Evolutionary conservation across 2,113 vertebrate species (phyloP).

Genomic region (Dryoscopus gambensis): DNA sequence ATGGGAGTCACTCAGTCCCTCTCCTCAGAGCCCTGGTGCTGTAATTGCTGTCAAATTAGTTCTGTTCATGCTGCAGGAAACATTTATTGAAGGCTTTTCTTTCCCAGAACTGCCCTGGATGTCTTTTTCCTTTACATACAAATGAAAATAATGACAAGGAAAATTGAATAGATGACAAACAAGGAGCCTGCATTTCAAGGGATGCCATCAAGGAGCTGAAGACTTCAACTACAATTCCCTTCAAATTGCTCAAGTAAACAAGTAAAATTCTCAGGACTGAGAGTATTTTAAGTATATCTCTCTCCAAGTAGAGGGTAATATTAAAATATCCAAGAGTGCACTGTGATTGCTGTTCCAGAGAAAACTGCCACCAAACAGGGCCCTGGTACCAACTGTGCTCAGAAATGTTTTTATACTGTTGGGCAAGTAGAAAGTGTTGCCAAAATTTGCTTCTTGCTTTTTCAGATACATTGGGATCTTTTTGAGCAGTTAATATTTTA

Average conservation of each 20-base stretch:
- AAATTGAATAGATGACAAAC: background rate
- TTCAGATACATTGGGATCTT: background rate
- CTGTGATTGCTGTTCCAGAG: background rate
- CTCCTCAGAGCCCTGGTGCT: background rate
- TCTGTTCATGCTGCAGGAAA: background rate
- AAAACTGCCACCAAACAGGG: background rate
- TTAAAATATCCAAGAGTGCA: background rate
- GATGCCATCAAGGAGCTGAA: background rate
- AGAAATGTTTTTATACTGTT: background rate
- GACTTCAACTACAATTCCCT: background rate
- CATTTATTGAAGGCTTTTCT: background rate
- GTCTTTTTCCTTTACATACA: background rate
- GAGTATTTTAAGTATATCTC: background rate
- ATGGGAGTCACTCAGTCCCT: background rate
- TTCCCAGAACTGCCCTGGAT: background rate
- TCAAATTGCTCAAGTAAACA: background rate
- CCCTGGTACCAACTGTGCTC: background rate
- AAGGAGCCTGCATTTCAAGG: background rate
- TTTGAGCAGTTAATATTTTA: background rate
- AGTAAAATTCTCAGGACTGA: background rate
- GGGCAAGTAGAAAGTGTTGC: background rate
- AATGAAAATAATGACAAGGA: background rate
- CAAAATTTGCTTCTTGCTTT: background rate
- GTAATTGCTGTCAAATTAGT: slow-evolving; percentile 17
- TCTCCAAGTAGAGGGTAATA: background rate